A percentile compares a stretch with the other conserved stretches of the same genome.
Conservation (phyloP, 1,140 invertebrate species). For the Monomorium pharaonis region DNA sequence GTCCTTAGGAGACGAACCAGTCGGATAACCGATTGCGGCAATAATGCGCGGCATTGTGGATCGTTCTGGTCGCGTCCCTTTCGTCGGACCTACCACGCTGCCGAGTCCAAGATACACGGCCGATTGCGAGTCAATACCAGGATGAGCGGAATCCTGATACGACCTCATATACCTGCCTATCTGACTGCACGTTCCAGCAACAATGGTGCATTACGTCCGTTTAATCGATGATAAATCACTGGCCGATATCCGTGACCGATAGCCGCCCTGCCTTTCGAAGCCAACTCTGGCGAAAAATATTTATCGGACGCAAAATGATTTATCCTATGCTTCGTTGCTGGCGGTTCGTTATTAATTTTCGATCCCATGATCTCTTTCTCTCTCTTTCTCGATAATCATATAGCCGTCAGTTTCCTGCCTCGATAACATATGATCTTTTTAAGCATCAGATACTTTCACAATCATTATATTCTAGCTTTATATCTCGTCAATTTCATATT, state of each 20-base stretch:
- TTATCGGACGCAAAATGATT: slow-evolving; percentile 59
- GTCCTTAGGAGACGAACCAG: slow-evolving; percentile 34
- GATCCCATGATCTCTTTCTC: not conserved
- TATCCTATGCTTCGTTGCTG: slow-evolving; percentile 39
- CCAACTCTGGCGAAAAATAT: slow-evolving; percentile 61
- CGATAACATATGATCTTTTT: not conserved
- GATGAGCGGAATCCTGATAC: slow-evolving; percentile 73
- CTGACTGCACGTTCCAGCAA: slow-evolving; percentile 71
- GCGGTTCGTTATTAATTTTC: slow-evolving; percentile 52
- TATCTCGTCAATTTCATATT: not conserved
- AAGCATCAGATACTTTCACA: not conserved
- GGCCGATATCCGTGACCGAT: slow-evolving; percentile 66
- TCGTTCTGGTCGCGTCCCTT: slow-evolving; percentile 54
- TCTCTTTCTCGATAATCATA: slow-evolving; percentile 13
- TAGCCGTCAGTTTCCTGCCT: not conserved
- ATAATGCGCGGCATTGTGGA: slow-evolving; percentile 65
- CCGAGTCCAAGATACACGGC: slow-evolving; percentile 66
- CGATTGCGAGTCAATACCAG: slow-evolving; percentile 79
- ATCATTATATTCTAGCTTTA: not conserved
- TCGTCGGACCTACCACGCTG: slow-evolving; percentile 3
- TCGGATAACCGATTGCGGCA: slow-evolving; percentile 63
- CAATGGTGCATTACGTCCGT: slow-evolving; percentile 79
- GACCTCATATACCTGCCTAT: slow-evolving; percentile 76
- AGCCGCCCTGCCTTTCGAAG: slow-evolving; percentile 56
- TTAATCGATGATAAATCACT: slow-evolving; percentile 81